A percentile compares a stretch with the other conserved stretches of the same genome.
Conservation (phyloP, 2,888 invertebrate species). For the Hoplodrina blanda region DNA sequence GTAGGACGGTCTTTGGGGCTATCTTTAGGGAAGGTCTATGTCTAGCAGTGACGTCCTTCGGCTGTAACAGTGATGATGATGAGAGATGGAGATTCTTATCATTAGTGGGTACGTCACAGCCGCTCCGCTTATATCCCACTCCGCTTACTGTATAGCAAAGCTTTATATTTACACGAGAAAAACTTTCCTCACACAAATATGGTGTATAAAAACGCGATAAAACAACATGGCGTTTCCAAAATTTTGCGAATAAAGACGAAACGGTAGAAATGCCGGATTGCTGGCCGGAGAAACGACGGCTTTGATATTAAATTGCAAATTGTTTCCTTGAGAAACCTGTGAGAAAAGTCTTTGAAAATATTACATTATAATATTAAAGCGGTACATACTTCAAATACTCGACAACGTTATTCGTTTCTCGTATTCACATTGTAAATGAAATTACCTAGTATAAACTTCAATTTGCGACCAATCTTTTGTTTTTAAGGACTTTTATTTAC, state of each 20-base stretch:
- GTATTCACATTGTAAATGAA: no score
- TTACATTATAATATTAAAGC: neutral
- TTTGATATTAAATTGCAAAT: conserved; percentile 29
- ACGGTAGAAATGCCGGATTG: conserved; percentile 15
- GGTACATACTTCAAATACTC: neutral
- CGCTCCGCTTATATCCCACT: neutral
- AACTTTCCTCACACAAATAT: conserved; percentile 44
- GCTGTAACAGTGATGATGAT: no score
- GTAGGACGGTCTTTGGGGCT: no score
- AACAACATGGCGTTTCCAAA: conserved; percentile 39
- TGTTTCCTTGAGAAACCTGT: conserved; percentile 5
- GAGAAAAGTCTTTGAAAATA: conserved; percentile 3
- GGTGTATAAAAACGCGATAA: conserved; percentile 36
- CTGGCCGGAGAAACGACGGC: conserved; percentile 7
- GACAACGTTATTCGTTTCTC: no score
- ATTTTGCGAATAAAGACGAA: conserved; percentile 27
- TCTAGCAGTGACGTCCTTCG: no score
- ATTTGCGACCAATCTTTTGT: no score
- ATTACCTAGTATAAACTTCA: no score
- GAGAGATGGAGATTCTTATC: no score
- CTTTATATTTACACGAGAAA: conserved; percentile 17
- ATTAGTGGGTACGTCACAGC: no score
- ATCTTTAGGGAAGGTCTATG: no score
- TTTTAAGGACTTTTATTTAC: no score
- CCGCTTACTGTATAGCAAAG: neutral